Conservation (phyloP, 2,888 invertebrate genomes). For the Acanthosoma haemorrhoidale region DNA sequence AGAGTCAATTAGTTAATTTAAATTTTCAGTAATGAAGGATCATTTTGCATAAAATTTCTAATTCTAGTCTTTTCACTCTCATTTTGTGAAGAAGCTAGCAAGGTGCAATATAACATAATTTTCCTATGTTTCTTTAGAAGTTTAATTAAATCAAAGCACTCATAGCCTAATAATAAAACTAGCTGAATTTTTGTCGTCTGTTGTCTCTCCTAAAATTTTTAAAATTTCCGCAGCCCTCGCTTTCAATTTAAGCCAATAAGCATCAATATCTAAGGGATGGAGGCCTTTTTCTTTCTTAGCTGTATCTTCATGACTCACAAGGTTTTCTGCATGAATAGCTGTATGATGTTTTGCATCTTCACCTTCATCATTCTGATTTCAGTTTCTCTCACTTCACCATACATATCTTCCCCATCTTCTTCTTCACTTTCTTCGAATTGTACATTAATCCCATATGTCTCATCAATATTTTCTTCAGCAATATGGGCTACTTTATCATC, state of each 20-base stretch:
- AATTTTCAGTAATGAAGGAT: slow-evolving; percentile 74
- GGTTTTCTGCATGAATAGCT: slow-evolving; percentile 64
- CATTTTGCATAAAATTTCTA: slow-evolving; percentile 83
- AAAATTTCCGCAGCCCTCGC: slow-evolving; percentile 79
- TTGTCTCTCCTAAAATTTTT: slow-evolving; percentile 79
- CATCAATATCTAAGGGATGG: slow-evolving; percentile 96
- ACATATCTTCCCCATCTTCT: slow-evolving; percentile 93
- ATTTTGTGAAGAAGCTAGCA: slow-evolving; percentile 90
- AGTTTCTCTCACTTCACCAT: slow-evolving; percentile 82
- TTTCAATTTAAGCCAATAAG: slow-evolving; percentile 98
- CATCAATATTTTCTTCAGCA: slow-evolving; percentile 83
- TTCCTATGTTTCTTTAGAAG: slow-evolving; percentile 80
- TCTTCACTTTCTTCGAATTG: slow-evolving; percentile 98
- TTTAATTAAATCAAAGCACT: slow-evolving; percentile 96
- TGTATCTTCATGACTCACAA: slow-evolving; percentile 58
- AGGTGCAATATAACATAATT: slow-evolving; percentile 91
- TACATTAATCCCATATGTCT: slow-evolving; percentile 97
- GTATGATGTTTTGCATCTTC: slow-evolving; percentile 70
- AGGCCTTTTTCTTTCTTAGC: slow-evolving; percentile 69
- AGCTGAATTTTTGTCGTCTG: slow-evolving; percentile 95
- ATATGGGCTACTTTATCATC: slow-evolving; percentile 51
- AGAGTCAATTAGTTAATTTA: no score
- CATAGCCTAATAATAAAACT: slow-evolving; percentile 87
- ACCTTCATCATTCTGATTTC: slow-evolving; percentile 63
- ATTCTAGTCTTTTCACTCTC: slow-evolving; percentile 83